Conservation (phyloP, 2,797 vertebrate species). For the Momotus momota region DNA sequence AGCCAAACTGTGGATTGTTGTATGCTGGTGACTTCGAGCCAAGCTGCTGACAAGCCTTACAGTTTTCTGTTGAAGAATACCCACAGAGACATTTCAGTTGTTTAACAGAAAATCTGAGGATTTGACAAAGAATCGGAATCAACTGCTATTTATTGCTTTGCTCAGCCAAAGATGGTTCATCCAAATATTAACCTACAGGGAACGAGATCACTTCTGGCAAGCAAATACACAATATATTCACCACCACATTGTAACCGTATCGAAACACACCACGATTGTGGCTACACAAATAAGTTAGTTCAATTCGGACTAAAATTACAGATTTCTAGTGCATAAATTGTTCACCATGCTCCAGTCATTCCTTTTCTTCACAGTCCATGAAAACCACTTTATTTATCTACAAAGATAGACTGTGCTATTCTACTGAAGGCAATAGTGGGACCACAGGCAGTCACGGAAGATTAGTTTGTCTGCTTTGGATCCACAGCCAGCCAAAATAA, state of each 20-base stretch:
- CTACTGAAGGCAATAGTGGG: background rate
- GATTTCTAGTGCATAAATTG: background rate
- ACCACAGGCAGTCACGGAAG: background rate
- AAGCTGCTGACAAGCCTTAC: background rate
- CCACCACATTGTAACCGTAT: background rate
- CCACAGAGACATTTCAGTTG: fast-evolving
- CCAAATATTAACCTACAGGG: background rate
- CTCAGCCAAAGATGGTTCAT: background rate
- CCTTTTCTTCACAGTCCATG: background rate
- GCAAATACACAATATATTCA: background rate
- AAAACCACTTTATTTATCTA: background rate
- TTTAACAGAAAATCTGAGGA: background rate
- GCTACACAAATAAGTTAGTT: background rate
- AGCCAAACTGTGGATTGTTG: background rate
- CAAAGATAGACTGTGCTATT: background rate
- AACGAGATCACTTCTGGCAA: background rate
- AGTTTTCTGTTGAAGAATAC: background rate
- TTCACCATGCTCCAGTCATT: background rate
- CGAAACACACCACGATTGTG: background rate
- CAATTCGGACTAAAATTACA: background rate
- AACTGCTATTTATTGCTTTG: background rate
- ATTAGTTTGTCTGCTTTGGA: background rate
- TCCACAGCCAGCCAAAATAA: background rate
- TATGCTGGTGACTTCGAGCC: background rate
- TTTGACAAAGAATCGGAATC: background rate